Evolutionary conservation across 2,797 vertebrate species (phyloP).

Genomic region (Falco berigora): DNA sequence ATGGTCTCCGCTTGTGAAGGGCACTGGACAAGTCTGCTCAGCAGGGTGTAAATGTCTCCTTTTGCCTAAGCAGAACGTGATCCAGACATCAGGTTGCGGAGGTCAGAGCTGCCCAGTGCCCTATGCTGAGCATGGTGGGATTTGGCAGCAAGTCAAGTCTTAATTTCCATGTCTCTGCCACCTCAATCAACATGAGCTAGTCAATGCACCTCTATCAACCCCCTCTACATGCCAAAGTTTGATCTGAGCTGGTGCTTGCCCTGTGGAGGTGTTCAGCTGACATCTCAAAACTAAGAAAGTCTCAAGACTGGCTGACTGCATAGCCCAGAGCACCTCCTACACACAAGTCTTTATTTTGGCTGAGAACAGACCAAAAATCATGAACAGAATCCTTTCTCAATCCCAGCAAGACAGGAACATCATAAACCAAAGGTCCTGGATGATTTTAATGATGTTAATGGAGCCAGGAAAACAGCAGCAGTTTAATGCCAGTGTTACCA

Average conservation of each 20-base stretch:
- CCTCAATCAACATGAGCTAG: background rate
- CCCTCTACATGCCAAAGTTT: background rate
- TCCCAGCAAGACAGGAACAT: background rate
- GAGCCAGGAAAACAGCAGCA: background rate
- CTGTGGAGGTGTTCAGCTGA: background rate
- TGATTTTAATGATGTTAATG: accelerated
- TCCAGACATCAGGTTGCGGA: background rate
- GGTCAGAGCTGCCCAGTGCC: accelerated
- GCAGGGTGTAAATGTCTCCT: background rate
- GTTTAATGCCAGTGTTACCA: background rate
- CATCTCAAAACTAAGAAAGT: background rate
- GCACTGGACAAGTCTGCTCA: background rate
- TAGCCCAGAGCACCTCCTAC: background rate
- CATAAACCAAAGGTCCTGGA: background rate
- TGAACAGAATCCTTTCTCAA: background rate
- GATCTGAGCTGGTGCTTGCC: background rate
- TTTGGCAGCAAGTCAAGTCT: background rate
- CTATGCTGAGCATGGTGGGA: accelerated
- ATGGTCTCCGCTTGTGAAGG: background rate
- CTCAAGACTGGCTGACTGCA: background rate
- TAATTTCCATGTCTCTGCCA: background rate
- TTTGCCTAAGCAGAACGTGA: background rate
- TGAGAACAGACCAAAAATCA: background rate
- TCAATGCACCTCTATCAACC: background rate
- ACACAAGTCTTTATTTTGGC: background rate